Percentiles rank a stretch among this genome's conserved stretches.
phyloP scores from a whole-genome alignment of 2,888 invertebrate species.

The Willowsia nigromaculata region DNA sequence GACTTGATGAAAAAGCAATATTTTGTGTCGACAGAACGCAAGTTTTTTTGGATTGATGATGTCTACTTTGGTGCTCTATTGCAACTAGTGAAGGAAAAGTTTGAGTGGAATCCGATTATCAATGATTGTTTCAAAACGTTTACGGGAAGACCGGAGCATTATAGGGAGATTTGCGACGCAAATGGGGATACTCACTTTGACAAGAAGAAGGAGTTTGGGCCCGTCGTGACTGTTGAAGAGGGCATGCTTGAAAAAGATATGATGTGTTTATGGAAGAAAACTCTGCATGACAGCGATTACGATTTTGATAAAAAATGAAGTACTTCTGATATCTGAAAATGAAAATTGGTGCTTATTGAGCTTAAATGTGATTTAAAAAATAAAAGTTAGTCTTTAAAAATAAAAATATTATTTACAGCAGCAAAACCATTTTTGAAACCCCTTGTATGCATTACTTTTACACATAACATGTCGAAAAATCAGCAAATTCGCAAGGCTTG shows the following conservation, averaged over 20 bases:
- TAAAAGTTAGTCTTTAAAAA: too few relatives aligned
- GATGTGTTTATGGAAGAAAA: slow-evolving; percentile 50
- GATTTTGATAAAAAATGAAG: neutral
- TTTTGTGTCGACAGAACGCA: neutral
- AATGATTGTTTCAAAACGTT: neutral
- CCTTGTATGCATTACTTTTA: too few relatives aligned
- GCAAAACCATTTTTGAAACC: too few relatives aligned
- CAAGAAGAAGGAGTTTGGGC: slow-evolving; percentile 18
- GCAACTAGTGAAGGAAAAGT: neutral
- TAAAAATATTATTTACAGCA: too few relatives aligned
- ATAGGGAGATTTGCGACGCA: neutral
- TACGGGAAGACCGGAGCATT: neutral
- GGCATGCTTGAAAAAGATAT: slow-evolving; percentile 23
- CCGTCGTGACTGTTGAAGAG: slow-evolving; percentile 31
- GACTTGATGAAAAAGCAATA: slow-evolving; percentile 35
- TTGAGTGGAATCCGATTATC: neutral
- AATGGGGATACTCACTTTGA: neutral
- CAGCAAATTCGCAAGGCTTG: too few relatives aligned
- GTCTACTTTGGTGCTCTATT: slow-evolving; percentile 4
- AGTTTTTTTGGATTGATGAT: slow-evolving; percentile 21
- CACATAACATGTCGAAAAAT: too few relatives aligned
- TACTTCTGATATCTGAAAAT: too few relatives aligned
- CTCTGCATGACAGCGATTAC: neutral
- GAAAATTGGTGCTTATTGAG: too few relatives aligned
- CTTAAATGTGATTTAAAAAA: too few relatives aligned